Evolutionary conservation across 2,888 invertebrate species (phyloP).

Genomic region (Odontomyia ornata): DNA sequence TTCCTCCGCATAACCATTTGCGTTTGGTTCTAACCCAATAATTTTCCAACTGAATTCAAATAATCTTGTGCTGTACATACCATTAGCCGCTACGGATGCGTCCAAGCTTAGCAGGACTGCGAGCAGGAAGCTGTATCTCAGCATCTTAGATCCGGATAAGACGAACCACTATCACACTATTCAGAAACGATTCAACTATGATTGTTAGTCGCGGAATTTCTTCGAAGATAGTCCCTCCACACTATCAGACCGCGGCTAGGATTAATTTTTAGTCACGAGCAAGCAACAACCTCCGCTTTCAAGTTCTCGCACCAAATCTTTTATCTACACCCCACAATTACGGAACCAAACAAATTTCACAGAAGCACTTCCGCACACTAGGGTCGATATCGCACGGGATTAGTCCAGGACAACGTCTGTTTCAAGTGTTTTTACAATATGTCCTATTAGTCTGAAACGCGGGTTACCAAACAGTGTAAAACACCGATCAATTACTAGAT

Average conservation of each 20-base stretch:
- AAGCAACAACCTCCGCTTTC: too few relatives aligned
- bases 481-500: background rate
- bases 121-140: slow-evolving; percentile 16
- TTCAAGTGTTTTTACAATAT: background rate
- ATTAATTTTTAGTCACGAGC: slow-evolving; percentile 31
- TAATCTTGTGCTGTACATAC: background rate
- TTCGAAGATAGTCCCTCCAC: slow-evolving; percentile 16
- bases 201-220: background rate
- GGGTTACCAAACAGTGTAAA: background rate
- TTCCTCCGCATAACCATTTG: too few relatives aligned
- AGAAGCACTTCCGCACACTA: background rate
- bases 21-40: too few relatives aligned
- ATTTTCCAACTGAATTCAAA: too few relatives aligned
- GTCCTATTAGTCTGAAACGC: background rate
- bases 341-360: background rate
- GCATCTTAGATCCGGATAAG: slow-evolving; percentile 27
- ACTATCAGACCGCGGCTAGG: background rate
- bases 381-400: background rate
- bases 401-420: background rate
- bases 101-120: slow-evolving; percentile 32
- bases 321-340: background rate
- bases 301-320: background rate
- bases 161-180: slow-evolving; percentile 22
- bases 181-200: background rate
- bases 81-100: slow-evolving; percentile 20